Evolutionary conservation across 1,140 invertebrate species (phyloP).

Genomic region (Cydia splendana): DNA sequence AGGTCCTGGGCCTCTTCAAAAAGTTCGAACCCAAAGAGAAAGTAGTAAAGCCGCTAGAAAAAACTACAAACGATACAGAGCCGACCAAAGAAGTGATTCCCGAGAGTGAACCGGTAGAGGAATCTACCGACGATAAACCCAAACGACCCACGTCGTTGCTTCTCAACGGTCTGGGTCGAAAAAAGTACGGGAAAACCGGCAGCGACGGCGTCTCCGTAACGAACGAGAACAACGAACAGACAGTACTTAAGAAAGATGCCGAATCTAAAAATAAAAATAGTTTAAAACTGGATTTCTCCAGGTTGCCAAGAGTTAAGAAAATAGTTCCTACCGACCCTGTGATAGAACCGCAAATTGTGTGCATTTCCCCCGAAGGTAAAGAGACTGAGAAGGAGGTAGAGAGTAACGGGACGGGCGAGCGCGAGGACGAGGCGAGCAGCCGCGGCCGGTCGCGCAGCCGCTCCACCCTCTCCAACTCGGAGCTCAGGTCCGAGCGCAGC

Average conservation of each 20-base stretch:
- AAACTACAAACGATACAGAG: constrained; percentile 46
- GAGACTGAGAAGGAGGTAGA: constrained; percentile 63
- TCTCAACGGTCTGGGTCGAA: constrained; percentile 73
- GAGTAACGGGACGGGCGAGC: constrained; percentile 68
- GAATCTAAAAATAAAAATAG: constrained; percentile 76
- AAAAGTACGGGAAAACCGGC: constrained; percentile 63
- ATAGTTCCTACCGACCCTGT: constrained; percentile 78
- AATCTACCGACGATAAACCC: constrained; percentile 62
- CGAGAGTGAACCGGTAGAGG: constrained; percentile 50
- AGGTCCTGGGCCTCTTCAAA: constrained; percentile 87
- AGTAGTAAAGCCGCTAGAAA: constrained; percentile 53
- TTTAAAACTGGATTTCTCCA: constrained; percentile 85
- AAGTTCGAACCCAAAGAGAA: constrained; percentile 81
- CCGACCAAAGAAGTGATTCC: constrained; percentile 44
- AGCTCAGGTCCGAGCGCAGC: constrained; percentile 51
- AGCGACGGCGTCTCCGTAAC: constrained; percentile 59
- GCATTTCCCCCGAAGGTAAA: constrained; percentile 60
- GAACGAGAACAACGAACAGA: constrained; percentile 55
- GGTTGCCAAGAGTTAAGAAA: constrained; percentile 80
- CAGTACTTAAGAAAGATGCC: constrained; percentile 58
- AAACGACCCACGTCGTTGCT: constrained; percentile 75
- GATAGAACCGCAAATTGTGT: constrained; percentile 75
- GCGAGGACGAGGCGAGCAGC: constrained; percentile 45
- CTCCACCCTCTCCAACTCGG: constrained; percentile 68
- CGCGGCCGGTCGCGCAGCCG: constrained; percentile 70